Conservation (phyloP, 2,888 invertebrate genomes). For the Emmelina monodactyla region DNA sequence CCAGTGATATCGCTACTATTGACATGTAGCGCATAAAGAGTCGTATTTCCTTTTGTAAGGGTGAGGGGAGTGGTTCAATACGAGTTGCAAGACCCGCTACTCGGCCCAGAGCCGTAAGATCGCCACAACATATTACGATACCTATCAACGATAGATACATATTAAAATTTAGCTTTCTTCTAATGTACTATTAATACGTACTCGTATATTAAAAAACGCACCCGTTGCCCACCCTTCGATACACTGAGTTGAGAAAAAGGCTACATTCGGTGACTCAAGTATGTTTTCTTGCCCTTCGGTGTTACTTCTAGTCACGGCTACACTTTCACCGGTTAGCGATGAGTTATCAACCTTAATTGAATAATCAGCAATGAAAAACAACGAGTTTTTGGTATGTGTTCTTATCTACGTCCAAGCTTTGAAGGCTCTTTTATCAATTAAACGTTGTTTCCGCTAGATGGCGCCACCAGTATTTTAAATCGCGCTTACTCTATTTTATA, state of each 20-base stretch:
- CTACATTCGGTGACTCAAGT: conserved; percentile 89
- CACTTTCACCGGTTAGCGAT: conserved; percentile 91
- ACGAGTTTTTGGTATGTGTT: too few species aligned
- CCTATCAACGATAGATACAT: too few species aligned
- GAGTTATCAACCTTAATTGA: conserved; percentile 95
- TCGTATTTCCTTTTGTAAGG: conserved; percentile 94
- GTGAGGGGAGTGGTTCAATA: conserved; percentile 92
- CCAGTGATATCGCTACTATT: conserved; percentile 87
- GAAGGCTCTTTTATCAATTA: too few species aligned
- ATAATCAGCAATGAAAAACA: too few species aligned
- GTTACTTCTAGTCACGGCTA: conserved; percentile 85
- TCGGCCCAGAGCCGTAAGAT: conserved; percentile 81
- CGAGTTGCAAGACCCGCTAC: conserved; percentile 93
- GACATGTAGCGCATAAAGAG: conserved; percentile 98
- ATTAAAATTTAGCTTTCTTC: too few species aligned
- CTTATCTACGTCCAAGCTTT: too few species aligned
- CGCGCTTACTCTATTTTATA: too few species aligned
- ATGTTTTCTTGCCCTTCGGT: conserved; percentile 92
- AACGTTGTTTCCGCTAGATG: too few species aligned
- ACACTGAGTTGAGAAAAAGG: conserved; percentile 94
- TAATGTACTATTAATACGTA: too few species aligned
- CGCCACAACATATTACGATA: conserved; percentile 91
- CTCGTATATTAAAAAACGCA: too few species aligned
- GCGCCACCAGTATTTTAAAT: too few species aligned
- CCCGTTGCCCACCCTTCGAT: conserved; percentile 91